Percentiles rank a stretch among this genome's conserved stretches.
Conservation (phyloP, 2,888 invertebrate genomes). For the Spicauda simplicius region DNA sequence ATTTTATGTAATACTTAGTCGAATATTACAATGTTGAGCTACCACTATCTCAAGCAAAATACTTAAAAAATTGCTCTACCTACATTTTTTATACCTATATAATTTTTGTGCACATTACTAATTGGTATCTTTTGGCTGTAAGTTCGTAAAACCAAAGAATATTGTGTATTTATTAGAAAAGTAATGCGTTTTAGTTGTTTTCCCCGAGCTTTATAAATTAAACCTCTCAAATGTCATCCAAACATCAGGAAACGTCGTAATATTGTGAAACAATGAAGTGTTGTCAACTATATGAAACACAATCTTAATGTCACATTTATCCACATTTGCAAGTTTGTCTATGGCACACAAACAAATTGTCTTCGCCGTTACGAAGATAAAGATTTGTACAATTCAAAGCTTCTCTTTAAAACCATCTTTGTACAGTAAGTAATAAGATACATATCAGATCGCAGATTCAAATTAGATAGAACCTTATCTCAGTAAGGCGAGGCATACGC, state of each 20-base stretch:
- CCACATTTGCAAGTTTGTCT: conserved; percentile 68
- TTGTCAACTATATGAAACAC: conserved; percentile 63
- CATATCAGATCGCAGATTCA: conserved; percentile 40
- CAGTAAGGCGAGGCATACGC: conserved; percentile 41
- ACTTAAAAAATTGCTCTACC: too few relatives aligned
- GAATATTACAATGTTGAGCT: too few relatives aligned
- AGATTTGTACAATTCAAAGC: conserved; percentile 37
- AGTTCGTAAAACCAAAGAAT: too few relatives aligned
- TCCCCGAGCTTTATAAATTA: too few relatives aligned
- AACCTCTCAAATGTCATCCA: background rate
- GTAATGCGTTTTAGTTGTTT: too few relatives aligned
- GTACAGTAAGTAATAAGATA: conserved; percentile 28
- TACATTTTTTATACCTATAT: too few relatives aligned
- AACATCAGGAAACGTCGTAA: background rate
- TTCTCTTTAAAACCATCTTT: conserved; percentile 41
- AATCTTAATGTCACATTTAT: conserved; percentile 67
- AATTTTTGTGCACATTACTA: too few relatives aligned
- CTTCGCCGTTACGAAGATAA: conserved; percentile 38
- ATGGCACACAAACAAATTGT: conserved; percentile 61
- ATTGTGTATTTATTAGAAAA: too few relatives aligned
- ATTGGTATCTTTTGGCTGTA: too few relatives aligned
- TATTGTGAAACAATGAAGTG: conserved; percentile 60
- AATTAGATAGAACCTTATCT: conserved; percentile 45
- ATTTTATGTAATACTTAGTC: background rate
- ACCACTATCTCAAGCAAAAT: too few relatives aligned